Evolutionary conservation across 2,888 invertebrate genomes (phyloP).

Genomic region (Tetheella fluctuosa): DNA sequence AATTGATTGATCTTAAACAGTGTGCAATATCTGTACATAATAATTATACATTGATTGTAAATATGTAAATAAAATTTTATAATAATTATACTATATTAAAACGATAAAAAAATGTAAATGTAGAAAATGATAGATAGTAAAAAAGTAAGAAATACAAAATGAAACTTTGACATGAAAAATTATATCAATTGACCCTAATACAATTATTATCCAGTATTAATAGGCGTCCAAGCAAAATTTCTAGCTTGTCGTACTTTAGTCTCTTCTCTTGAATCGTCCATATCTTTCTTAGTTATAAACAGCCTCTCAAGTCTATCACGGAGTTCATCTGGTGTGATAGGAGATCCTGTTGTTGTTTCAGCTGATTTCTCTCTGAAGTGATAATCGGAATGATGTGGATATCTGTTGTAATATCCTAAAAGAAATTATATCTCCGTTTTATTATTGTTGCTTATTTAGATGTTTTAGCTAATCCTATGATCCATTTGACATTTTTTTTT

Average conservation of each 20-base stretch:
- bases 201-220: slow-evolving; percentile 52
- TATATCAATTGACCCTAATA: slow-evolving; percentile 12
- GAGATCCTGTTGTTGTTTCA: slow-evolving; percentile 66
- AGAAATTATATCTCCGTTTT: slow-evolving; percentile 22
- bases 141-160: too few species aligned
- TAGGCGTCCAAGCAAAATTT: slow-evolving; percentile 76
- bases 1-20: background rate
- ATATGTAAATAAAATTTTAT: too few species aligned
- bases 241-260: slow-evolving; percentile 68
- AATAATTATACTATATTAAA: too few species aligned
- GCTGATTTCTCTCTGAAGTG: slow-evolving; percentile 68
- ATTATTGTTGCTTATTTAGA: slow-evolving; percentile 2
- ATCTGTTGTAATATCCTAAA: slow-evolving; percentile 68
- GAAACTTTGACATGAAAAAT: background rate
- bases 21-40: background rate
- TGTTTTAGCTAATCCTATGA: too few species aligned
- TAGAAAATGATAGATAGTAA: too few species aligned
- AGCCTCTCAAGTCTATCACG: slow-evolving; percentile 79
- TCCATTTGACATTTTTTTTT: too few species aligned
- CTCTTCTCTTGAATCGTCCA: slow-evolving; percentile 53
- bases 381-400: slow-evolving; percentile 61
- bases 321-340: slow-evolving; percentile 81
- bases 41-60: too few species aligned
- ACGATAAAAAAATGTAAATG: too few species aligned
- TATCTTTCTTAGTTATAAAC: slow-evolving; percentile 74